Evolutionary conservation across 2,113 vertebrate species (phyloP).

Genomic region (Perognathus longimembris): DNA sequence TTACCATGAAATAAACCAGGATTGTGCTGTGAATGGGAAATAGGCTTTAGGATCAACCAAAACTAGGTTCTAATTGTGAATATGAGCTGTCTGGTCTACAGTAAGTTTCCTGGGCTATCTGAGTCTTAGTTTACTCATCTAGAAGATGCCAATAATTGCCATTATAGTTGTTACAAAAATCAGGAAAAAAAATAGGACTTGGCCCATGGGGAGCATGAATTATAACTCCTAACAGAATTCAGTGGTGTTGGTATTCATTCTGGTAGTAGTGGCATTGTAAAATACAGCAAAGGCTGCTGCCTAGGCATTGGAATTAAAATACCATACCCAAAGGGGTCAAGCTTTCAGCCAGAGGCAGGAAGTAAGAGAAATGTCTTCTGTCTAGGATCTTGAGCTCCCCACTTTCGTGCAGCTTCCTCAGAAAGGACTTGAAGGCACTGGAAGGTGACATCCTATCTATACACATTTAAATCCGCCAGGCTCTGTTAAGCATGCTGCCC

Average conservation of each 20-base stretch:
- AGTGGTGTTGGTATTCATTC: background rate
- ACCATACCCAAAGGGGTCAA: background rate
- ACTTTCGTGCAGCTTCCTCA: background rate
- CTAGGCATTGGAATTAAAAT: background rate
- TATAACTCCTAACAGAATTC: background rate
- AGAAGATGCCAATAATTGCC: background rate
- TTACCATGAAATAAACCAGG: constrained; percentile 12
- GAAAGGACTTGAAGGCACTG: background rate
- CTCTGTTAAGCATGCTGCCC: too few species aligned
- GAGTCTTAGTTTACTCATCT: background rate
- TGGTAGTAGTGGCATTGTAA: background rate
- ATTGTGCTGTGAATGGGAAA: background rate
- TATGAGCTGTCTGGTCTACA: background rate
- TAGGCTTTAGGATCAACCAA: background rate
- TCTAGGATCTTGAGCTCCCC: background rate
- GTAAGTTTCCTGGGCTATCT: background rate
- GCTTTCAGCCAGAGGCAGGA: background rate
- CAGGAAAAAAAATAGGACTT: background rate
- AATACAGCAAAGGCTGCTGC: background rate
- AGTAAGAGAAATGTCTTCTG: background rate
- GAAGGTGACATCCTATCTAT: background rate
- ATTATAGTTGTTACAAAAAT: constrained; percentile 20
- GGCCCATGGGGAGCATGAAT: background rate
- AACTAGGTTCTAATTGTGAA: background rate
- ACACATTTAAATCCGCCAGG: too few species aligned